These are phyloP conservation scores for Gopherus flavomarginatus DNA, from an alignment of 2,113 vertebrate species.

Conservation along the genomic window DNA sequence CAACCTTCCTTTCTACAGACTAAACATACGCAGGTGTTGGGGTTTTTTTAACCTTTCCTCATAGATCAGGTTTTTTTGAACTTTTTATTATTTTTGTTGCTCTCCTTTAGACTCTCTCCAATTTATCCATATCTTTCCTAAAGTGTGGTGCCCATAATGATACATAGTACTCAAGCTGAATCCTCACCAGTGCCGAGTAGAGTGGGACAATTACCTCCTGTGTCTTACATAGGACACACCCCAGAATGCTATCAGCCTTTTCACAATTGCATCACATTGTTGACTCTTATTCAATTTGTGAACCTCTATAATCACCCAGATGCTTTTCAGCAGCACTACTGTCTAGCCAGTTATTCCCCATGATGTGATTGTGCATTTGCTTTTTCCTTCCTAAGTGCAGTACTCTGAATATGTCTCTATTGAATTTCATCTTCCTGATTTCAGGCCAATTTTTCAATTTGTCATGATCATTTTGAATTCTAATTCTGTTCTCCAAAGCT, in stretches of 20 bases:
- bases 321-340: too few relatives aligned
- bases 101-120: background rate
- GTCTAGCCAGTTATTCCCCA: background rate
- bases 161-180: background rate
- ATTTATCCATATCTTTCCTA: background rate
- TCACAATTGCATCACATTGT: background rate
- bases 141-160: background rate
- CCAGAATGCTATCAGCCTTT: background rate
- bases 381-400: background rate
- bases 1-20: background rate
- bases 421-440: background rate
- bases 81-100: background rate
- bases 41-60: background rate
- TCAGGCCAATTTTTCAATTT: background rate
- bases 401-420: background rate
- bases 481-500: background rate
- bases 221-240: background rate
- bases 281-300: background rate
- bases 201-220: background rate
- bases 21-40: background rate
- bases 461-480: background rate
- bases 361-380: background rate
- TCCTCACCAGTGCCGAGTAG: background rate
- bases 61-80: background rate
- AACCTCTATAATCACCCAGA: too few relatives aligned